Conservation (phyloP, 2,797 vertebrate species). For the Pseudochaenichthys georgianus region DNA sequence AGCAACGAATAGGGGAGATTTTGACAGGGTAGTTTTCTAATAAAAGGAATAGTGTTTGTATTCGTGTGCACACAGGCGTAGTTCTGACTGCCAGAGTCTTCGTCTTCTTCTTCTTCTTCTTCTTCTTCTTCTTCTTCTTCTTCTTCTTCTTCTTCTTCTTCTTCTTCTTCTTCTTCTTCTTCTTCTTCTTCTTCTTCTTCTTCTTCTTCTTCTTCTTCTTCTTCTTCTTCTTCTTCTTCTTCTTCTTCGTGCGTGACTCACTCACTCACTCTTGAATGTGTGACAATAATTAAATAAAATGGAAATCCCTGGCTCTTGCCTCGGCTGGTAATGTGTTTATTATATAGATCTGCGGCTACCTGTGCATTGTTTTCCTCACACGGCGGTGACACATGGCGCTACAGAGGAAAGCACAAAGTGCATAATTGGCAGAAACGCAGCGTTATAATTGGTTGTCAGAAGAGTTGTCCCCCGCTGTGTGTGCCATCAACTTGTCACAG, state of each 20-base stretch:
- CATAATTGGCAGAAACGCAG: conserved; percentile 28
- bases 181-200: too few species aligned
- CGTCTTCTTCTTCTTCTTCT: too few species aligned
- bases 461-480: not conserved
- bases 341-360: conserved; percentile 11
- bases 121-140: too few species aligned
- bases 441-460: conserved; percentile 21
- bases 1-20: conserved; percentile 31
- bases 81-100: not conserved
- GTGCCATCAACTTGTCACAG: not conserved
- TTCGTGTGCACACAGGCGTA: conserved; percentile 8
- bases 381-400: conserved; percentile 15
- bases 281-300: conserved; percentile 45
- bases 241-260: conserved; percentile 6
- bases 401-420: not conserved
- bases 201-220: too few species aligned
- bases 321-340: conserved; percentile 35
- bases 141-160: too few species aligned
- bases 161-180: too few species aligned
- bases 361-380: conserved; percentile 11
- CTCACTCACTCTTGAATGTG: conserved; percentile 14
- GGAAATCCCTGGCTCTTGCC: conserved; percentile 3
- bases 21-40: conserved; percentile 48
- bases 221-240: too few species aligned
- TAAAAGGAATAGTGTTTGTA: conserved; percentile 15